Evolutionary conservation across 2,888 invertebrate genomes (phyloP).

Genomic region (Polydrusus cervinus): DNA sequence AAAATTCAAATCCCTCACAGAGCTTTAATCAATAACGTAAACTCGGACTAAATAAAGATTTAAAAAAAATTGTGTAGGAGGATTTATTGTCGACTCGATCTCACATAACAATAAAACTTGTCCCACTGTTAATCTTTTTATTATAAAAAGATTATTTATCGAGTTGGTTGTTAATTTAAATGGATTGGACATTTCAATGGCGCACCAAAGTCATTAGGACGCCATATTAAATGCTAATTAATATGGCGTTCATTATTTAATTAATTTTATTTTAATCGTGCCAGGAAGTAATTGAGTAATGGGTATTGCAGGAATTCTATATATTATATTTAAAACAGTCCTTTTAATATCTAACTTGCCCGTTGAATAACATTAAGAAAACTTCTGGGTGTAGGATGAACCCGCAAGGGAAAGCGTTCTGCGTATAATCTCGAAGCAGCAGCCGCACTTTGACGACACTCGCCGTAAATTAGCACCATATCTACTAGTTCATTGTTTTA

Average conservation of each 20-base stretch:
- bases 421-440: too few species aligned
- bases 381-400: too few species aligned
- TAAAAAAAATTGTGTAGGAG: neutral
- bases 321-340: too few species aligned
- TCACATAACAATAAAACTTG: constrained; percentile 19
- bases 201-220: constrained; percentile 36
- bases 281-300: constrained; percentile 37
- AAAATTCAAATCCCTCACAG: neutral
- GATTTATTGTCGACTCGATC: neutral
- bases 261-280: constrained; percentile 43
- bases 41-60: neutral
- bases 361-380: too few species aligned
- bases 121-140: constrained; percentile 37
- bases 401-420: too few species aligned
- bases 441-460: too few species aligned
- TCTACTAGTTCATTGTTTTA: too few species aligned
- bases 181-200: constrained; percentile 43
- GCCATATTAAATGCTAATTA: constrained; percentile 48
- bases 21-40: neutral
- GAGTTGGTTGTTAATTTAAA: constrained; percentile 42
- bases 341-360: too few species aligned
- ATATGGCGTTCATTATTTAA: too few species aligned
- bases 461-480: too few species aligned
- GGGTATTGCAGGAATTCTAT: constrained; percentile 33
- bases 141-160: constrained; percentile 43